Evolutionary conservation across 64 coral and sea anemone species (phyloP), one percentile per base, ranked within the genome.

Genomic region (Actinia equina): DNA sequence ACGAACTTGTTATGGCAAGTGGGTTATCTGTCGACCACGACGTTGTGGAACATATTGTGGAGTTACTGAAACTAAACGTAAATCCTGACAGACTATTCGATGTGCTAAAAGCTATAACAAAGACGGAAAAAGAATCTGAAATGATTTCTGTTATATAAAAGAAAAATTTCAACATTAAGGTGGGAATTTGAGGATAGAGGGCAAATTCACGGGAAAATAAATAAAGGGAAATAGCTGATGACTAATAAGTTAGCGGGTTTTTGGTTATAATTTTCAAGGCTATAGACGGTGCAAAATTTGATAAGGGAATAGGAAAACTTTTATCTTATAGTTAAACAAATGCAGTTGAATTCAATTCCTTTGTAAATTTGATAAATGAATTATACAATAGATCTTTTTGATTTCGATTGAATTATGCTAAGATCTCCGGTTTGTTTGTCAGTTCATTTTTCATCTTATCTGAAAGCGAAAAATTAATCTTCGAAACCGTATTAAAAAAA

Each of bases 11-110:
- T 17, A 13, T 30, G 57, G 49, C 56, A 15, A 59, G 82, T 59
- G 82, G 82, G 58, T 19, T 84, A 56, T 27, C n/a, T 45, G 20
- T 84, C 2, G 82, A 84, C 23, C 17, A 23, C 4, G 82, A 84
- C 5, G 52, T 84, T 20, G 37, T 84, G 49, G 46, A 56, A 30
- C 46, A 84, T 30, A 51, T 84, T 19, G 23, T 84, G 14, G 82
- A 84, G 46, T 59, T 84, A 9, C 19, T 84, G 19, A 53, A 44
- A 53, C 56, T 84, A n/a, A 55, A 55, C 20, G 82, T 84, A 18
- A 53, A 58, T 52, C 82, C 82, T 54, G 82, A 84, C 19, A 58
- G 43, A 55, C 11, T 84, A 53, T 56, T 84, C 7, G 43, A 84
- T 59, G 23, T 84, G 14, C 7, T 84, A 16, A 20, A 84, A 84